These are phyloP conservation scores for Bombyx mori DNA, from an alignment of 1,140 invertebrate species.

Conservation along the genomic window DNA sequence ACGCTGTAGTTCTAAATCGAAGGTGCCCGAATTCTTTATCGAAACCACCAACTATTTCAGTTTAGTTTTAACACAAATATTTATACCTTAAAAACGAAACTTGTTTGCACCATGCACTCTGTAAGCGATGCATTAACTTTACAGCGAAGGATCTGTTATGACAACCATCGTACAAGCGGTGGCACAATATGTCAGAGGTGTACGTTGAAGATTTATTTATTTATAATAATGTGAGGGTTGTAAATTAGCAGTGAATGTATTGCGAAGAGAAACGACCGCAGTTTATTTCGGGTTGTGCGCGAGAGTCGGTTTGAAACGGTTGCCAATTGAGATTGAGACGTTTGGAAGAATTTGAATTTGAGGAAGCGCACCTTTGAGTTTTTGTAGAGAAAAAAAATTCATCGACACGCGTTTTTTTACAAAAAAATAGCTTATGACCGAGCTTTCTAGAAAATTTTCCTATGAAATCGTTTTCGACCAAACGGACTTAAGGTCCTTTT, in stretches of 20 bases:
- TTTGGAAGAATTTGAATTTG: slow-evolving; percentile 24
- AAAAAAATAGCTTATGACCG: too few species aligned
- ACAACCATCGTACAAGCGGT: slow-evolving; percentile 46
- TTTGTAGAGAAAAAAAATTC: slow-evolving; percentile 12
- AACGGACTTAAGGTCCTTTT: too few species aligned
- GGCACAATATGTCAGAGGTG: slow-evolving; percentile 58
- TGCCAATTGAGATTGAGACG: slow-evolving; percentile 12
- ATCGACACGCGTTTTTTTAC: too few species aligned
- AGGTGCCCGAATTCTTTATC: too few species aligned
- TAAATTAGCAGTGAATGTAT: slow-evolving; percentile 67
- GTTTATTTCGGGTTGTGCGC: slow-evolving; percentile 53
- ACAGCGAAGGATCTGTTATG: slow-evolving; percentile 58
- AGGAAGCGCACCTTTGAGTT: slow-evolving; percentile 27
- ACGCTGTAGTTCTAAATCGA: too few species aligned
- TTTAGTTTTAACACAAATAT: too few species aligned
- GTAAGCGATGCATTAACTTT: slow-evolving; percentile 32
- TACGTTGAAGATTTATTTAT: slow-evolving; percentile 64
- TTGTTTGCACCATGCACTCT: slow-evolving; percentile 1
- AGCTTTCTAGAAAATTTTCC: too few species aligned
- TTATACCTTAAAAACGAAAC: neutral
- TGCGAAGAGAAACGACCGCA: slow-evolving; percentile 47
- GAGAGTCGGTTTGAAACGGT: slow-evolving; percentile 62
- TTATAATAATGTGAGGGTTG: slow-evolving; percentile 62
- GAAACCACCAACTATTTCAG: too few species aligned
- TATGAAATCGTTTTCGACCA: too few species aligned